A percentile compares a stretch with the other conserved stretches of the same genome.
phyloP scores from a whole-genome alignment of 2,888 invertebrate species.

The Odontocerum albicorne region DNA sequence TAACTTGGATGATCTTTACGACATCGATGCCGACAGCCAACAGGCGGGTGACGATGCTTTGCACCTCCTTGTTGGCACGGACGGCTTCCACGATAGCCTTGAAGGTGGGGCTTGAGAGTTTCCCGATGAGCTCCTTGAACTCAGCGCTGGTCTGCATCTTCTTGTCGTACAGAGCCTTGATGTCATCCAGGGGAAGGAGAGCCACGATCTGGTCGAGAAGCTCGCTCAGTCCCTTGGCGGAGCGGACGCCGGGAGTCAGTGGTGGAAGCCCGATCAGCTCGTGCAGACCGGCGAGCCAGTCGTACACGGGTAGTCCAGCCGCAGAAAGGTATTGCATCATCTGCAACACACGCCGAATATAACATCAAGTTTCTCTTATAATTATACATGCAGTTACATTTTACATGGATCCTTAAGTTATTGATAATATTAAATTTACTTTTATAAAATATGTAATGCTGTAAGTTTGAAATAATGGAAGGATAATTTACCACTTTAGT shows the following conservation, averaged over 20 bases:
- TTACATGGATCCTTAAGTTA: too few species aligned
- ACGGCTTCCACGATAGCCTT: slow-evolving; percentile 4
- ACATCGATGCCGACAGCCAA: too few species aligned
- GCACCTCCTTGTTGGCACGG: slow-evolving; percentile 2
- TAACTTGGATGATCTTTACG: too few species aligned
- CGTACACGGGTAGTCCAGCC: slow-evolving; percentile 1
- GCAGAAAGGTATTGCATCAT: background rate
- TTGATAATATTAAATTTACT: too few species aligned
- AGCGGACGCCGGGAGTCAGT: background rate
- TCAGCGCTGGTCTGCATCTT: slow-evolving; percentile 10
- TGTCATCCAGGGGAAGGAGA: slow-evolving; percentile 20
- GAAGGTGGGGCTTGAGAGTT: slow-evolving; percentile 7
- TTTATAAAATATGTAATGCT: too few species aligned
- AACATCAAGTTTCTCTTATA: too few species aligned
- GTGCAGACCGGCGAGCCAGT: background rate
- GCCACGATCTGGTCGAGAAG: slow-evolving; percentile 16
- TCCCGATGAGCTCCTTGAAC: slow-evolving; percentile 6
- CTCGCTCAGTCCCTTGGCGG: slow-evolving; percentile 4
- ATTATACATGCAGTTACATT: too few species aligned
- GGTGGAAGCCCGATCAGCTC: slow-evolving; percentile 3
- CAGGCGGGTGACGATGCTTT: too few species aligned
- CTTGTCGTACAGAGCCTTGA: slow-evolving; percentile 3
- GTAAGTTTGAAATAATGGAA: too few species aligned
- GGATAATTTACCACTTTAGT: slow-evolving; percentile 5
- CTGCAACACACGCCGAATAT: too few species aligned